phyloP scores from a whole-genome alignment of 2,888 invertebrate species.

The Andrena hattorfiana region DNA sequence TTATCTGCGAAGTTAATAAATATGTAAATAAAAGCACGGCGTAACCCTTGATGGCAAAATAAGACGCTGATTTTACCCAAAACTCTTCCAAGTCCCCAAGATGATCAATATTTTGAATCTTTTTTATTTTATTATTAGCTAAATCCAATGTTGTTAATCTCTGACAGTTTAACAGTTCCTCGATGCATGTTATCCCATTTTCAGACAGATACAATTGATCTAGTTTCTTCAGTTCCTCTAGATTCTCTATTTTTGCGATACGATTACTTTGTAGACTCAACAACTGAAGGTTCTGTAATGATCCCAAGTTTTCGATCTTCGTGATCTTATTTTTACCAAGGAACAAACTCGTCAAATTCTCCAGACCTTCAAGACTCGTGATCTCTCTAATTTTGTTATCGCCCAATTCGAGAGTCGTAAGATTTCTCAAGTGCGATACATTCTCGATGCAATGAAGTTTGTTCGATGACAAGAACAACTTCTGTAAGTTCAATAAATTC shows the following conservation, averaged over 20 bases:
- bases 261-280: constrained; percentile 97
- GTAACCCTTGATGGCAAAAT: not conserved
- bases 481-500: constrained; percentile 91
- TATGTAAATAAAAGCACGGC: constrained; percentile 33
- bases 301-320: constrained; percentile 93
- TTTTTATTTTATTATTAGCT: constrained; percentile 93
- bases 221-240: constrained; percentile 90
- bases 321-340: constrained; percentile 98
- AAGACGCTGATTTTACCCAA: constrained; percentile 89
- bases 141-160: constrained; percentile 95
- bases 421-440: constrained; percentile 91
- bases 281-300: constrained; percentile 90
- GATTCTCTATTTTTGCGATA: constrained; percentile 93
- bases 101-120: constrained; percentile 92
- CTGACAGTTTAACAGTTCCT: constrained; percentile 90
- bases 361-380: constrained; percentile 92
- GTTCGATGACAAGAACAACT: constrained; percentile 95
- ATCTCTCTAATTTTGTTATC: constrained; percentile 97
- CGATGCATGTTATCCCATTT: constrained; percentile 94
- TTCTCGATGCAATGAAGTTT: constrained; percentile 95
- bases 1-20: constrained; percentile 88
- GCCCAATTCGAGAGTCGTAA: constrained; percentile 96
- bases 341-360: constrained; percentile 92
- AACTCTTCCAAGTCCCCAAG: constrained; percentile 94
- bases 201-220: constrained; percentile 97